These are phyloP conservation scores for Stichopus horrens DNA, from an alignment of 53 echinoderm and acorn worm genomes.

Conservation along the genomic window DNA sequence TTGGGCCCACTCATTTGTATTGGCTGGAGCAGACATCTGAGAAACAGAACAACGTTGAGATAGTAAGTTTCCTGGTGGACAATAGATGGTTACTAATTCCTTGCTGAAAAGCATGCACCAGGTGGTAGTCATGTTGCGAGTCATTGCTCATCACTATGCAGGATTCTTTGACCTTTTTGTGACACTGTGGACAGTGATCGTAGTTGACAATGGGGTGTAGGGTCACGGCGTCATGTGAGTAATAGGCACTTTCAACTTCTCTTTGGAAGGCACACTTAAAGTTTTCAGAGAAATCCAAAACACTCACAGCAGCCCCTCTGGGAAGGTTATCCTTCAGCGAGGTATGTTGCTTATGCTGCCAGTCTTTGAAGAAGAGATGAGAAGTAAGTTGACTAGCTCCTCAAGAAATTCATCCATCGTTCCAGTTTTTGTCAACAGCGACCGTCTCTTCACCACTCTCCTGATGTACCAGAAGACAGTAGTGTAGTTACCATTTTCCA, in stretches of 20 bases:
- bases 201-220: slow-evolving; percentile 56
- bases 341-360: slow-evolving; percentile 49
- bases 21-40: slow-evolving; percentile 64
- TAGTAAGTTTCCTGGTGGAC: background rate
- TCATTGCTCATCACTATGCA: slow-evolving; percentile 53
- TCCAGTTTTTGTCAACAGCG: slow-evolving; percentile 14
- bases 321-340: slow-evolving; percentile 30
- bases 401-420: slow-evolving; percentile 40
- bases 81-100: slow-evolving; percentile 43
- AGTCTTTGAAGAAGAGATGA: slow-evolving; percentile 55
- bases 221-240: slow-evolving; percentile 60
- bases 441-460: slow-evolving; percentile 45
- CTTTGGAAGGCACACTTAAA: slow-evolving; percentile 52
- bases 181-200: slow-evolving; percentile 49
- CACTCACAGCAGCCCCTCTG: slow-evolving; percentile 9
- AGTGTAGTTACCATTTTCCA: slow-evolving; percentile 39
- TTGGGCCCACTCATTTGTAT: slow-evolving; percentile 40
- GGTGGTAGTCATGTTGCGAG: slow-evolving; percentile 54
- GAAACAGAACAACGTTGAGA: slow-evolving; percentile 41
- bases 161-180: slow-evolving; percentile 28
- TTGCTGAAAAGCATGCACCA: slow-evolving; percentile 54
- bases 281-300: slow-evolving; percentile 62
- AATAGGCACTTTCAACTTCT: slow-evolving; percentile 63
- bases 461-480: slow-evolving; percentile 17
- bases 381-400: slow-evolving; percentile 40